Evolutionary conservation across 2,797 vertebrate genomes (phyloP), one percentile per base, ranked within the genome.

Genomic region (Rhyacichthys aspro): DNA sequence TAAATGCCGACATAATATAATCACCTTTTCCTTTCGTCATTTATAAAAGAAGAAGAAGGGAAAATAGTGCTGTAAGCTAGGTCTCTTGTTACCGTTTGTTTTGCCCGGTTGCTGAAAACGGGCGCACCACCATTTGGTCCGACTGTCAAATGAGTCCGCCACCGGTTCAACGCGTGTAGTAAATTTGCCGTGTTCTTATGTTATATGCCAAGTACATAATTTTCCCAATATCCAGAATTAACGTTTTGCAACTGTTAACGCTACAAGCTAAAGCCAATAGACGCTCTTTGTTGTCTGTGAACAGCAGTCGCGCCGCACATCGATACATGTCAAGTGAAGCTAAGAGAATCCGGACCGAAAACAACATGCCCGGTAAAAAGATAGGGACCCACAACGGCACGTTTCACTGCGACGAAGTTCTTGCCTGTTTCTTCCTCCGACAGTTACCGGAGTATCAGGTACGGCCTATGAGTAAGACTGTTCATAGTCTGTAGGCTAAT

Each of bases 321-420:
- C 60, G 75, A 46, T 58, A 71, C 52, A 90, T 89, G 90, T 91
- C 87, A n/a, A 83, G 68, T 46, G 39, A 76, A 43, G 48, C 87
- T 0, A 89, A 92, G 79, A 85, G 72, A 23, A 48, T 43, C 11
- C 15, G 89, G 65, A 64, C 55, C 1, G 86, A 81, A 1, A 85
- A 81, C 8, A 88, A 78, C 55, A 91, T 92, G 90, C 55, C 76
- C 0, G 47, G 14, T 9, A 83, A 28, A 47, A 90, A 84, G 79
- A 96, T 98, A 45, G 96, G 96, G 0, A 98, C 97, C 2, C 97
- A 98, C 70, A 94, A 94, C 9, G 96, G 97, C 9, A 95, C 90
- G 0, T 98, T 98, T 76, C 97, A 98, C 64, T 98, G 96, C 73
- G 97, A 98, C 41, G 97, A 98, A 46, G 96, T 93, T 1, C 83